Evolutionary conservation across 2,113 vertebrate genomes (phyloP), one percentile per base, ranked within the genome.

Genomic region (Aegithalos caudatus): DNA sequence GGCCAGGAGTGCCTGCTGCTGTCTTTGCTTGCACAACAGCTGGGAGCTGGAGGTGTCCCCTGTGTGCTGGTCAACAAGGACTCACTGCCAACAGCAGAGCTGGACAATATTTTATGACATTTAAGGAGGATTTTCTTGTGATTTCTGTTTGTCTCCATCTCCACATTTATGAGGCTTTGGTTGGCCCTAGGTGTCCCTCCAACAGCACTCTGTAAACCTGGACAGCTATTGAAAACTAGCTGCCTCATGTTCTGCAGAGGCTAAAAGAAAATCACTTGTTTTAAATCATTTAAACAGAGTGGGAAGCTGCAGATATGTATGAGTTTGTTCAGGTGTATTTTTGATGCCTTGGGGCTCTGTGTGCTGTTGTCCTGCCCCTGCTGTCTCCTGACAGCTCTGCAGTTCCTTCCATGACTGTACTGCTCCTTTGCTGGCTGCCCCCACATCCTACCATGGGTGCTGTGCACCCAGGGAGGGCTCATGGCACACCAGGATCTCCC

Each of bases 401-500:
- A 21, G 4, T 65, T 27, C 56, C 27, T 70, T 14, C 54, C 27
- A 2, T 11, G 10, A 2, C 33, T 47, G 19, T 11, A 33, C 29
- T 38, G 7, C 38, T 69, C 38, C 48, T 72, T 28, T 40, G 45
- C 64, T 8, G 8, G 22, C 60, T 44, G 1, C 23, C 13, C 42
- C 24, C 9, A 54, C n/a, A 8, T 33, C 11, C 44, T 11, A 1
- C 22, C 14, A 1, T 9, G 2, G 5, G 29, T n/a, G 17, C 40
- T 51, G 42, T 33, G 57, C 15, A 15, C 28, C 8, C 33, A 35
- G 48, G 0, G 0, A 57, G 51, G 47, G 27, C 11, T 74, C 5
- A 1, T 0, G 5, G 51, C n/a, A 14, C 7, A 12, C 18, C 67
- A 23, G 72, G 4, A 10, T 38, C 3, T 51, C 42, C 11, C 33